Evolutionary conservation across 2,113 vertebrate genomes (phyloP), one percentile per base, ranked within the genome.

Genomic region (Channa argus): DNA sequence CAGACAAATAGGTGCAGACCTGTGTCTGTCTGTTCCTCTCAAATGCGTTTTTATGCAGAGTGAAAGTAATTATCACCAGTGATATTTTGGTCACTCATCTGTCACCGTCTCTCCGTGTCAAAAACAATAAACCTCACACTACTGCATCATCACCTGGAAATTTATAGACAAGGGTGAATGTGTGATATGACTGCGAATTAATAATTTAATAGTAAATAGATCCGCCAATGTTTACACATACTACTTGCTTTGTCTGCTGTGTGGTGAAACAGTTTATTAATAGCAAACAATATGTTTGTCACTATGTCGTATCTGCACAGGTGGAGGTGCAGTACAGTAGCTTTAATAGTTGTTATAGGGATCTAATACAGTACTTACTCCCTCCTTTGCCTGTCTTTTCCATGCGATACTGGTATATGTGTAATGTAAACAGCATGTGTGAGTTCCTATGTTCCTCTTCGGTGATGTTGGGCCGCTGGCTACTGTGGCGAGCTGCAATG

Each of bases 361-460:
- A 4, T 39, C 14, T 41, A 55, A 51, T 61, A 39, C 45, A 52
- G 39, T 8, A 94, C 98, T 97, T 92, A 99, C 98, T 99, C 88
- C 97, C 97, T 0, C 96, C 98, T 82, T 99, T 99, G 43, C 97
- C 95, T 0, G 95, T 97, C 91, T 99, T 99, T 87, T 99, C 98
- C 97, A 99, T 98, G 59, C 98, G 96, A 89, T 99, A 99, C 94
- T 98, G 97, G 90, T 99, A 99, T 89, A 99, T 96, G 91, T 99
- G 97, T 79, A 99, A 92, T 0, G 98, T 99, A 90, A 99, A 99
- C 81, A 99, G 96, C 98, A 99, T 99, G 93, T 99, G 98, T 0
- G 98, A 98, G 93, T 96, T 99, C 15, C 97, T 95, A 38, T 96
- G 96, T 64, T 97, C 97, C 6, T 99, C 97, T 77, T 99, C 96